These are phyloP conservation scores for Acleris holmiana DNA, from an alignment of 2,888 invertebrate species.

Conservation along the genomic window DNA sequence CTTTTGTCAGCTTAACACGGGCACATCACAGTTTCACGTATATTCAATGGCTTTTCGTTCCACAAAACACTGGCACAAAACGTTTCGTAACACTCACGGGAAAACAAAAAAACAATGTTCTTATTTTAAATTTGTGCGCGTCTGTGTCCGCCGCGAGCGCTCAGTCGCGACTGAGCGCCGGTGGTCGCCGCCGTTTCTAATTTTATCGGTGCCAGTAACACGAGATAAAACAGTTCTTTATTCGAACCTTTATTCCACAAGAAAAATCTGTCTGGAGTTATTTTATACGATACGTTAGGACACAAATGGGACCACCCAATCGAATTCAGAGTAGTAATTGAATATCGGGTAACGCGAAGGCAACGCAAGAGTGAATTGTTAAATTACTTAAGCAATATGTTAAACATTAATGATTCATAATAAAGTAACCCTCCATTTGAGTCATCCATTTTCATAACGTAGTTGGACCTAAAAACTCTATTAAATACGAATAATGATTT, in stretches of 20 bases:
- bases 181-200: slow-evolving; percentile 69
- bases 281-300: slow-evolving; percentile 53
- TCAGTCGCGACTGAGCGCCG: slow-evolving; percentile 52
- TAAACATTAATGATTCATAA: background rate
- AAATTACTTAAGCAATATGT: background rate
- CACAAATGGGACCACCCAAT: slow-evolving; percentile 29
- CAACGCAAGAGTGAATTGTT: background rate
- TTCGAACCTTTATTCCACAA: slow-evolving; percentile 62
- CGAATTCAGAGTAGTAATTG: slow-evolving; percentile 21
- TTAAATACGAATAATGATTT: slow-evolving; percentile 19
- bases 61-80: slow-evolving; percentile 64
- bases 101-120: slow-evolving; percentile 56
- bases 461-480: slow-evolving; percentile 14
- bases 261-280: slow-evolving; percentile 46
- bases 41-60: slow-evolving; percentile 47
- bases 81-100: slow-evolving; percentile 59
- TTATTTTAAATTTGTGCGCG: slow-evolving; percentile 49
- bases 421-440: slow-evolving; percentile 22
- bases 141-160: slow-evolving; percentile 53
- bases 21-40: slow-evolving; percentile 57
- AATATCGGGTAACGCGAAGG: slow-evolving; percentile 10
- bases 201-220: slow-evolving; percentile 81
- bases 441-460: slow-evolving; percentile 5
- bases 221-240: slow-evolving; percentile 82
- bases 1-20: slow-evolving; percentile 59